phyloP scores from a whole-genome alignment of 2,113 vertebrate species.

The Pontoporia blainvillei region DNA sequence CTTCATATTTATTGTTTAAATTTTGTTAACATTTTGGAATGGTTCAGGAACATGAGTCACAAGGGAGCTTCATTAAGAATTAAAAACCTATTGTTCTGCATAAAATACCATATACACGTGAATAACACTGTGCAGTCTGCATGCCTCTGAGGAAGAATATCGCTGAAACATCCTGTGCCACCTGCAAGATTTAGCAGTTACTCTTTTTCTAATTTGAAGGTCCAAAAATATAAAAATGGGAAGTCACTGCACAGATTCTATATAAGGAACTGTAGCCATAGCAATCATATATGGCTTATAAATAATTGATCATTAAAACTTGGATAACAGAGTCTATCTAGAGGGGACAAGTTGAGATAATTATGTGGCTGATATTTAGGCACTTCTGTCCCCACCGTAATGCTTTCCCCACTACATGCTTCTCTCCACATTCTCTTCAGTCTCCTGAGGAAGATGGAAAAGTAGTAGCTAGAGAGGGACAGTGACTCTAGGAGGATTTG shows the following conservation, averaged over 20 bases:
- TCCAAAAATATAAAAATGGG: neutral
- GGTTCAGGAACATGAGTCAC: neutral
- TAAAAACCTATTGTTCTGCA: neutral
- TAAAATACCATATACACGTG: neutral
- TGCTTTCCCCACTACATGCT: neutral
- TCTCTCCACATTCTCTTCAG: neutral
- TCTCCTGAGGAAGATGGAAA: neutral
- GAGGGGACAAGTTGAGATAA: neutral
- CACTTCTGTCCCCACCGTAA: neutral
- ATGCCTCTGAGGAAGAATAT: neutral
- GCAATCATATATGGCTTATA: neutral
- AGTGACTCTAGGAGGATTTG: neutral
- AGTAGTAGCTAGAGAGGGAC: neutral
- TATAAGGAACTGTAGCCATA: neutral
- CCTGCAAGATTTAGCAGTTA: neutral
- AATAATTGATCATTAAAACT: constrained; percentile 36
- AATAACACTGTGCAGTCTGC: neutral
- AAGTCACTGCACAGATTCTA: neutral
- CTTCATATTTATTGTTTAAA: neutral
- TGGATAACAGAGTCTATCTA: neutral
- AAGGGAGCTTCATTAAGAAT: neutral
- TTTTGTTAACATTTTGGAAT: neutral
- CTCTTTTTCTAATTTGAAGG: neutral
- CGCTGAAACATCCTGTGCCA: neutral
- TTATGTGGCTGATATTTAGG: neutral